Percentiles rank a stretch among this genome's conserved stretches.
Conservation (phyloP, 1,140 invertebrate genomes). For the Lordiphosa stackelbergi region DNA sequence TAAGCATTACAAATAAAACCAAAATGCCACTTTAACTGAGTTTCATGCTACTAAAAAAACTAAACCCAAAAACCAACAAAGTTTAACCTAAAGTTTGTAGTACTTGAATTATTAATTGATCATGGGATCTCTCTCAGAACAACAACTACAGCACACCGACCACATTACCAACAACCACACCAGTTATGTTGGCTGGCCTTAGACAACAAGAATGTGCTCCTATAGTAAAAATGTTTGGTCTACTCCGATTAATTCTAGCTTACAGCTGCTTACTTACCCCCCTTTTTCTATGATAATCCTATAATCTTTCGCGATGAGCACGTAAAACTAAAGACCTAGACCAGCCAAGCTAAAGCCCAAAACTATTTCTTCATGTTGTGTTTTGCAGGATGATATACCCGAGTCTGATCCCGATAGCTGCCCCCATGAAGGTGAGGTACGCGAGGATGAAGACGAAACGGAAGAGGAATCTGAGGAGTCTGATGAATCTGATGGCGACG, state of each 20-base stretch:
- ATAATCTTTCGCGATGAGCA: too few species aligned
- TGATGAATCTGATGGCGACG: constrained; percentile 69
- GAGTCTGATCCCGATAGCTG: constrained; percentile 74
- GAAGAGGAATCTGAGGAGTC: constrained; percentile 73
- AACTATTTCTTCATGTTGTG: constrained; percentile 8
- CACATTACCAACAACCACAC: constrained; percentile 22
- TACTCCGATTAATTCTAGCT: constrained; percentile 10
- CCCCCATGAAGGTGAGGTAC: constrained; percentile 59
- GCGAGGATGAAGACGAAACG: constrained; percentile 61
- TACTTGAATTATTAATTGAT: constrained; percentile 16
- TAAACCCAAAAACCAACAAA: constrained; percentile 21
- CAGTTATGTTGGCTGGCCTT: constrained; percentile 68
- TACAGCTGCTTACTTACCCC: constrained; percentile 1
- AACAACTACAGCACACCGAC: constrained; percentile 3
- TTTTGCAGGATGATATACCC: constrained; percentile 68
- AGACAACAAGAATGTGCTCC: constrained; percentile 75
- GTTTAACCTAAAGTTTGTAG: constrained; percentile 13
- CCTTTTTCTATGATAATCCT: background rate
- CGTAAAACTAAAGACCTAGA: background rate
- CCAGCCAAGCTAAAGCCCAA: background rate
- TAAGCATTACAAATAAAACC: constrained; percentile 1
- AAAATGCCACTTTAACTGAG: background rate
- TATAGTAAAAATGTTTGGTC: constrained; percentile 17
- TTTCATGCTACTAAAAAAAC: constrained; percentile 12
- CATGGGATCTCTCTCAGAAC: constrained; percentile 6